These are phyloP conservation scores for Trichoplusia ni DNA, from an alignment of 1,140 invertebrate species.

Conservation along the genomic window DNA sequence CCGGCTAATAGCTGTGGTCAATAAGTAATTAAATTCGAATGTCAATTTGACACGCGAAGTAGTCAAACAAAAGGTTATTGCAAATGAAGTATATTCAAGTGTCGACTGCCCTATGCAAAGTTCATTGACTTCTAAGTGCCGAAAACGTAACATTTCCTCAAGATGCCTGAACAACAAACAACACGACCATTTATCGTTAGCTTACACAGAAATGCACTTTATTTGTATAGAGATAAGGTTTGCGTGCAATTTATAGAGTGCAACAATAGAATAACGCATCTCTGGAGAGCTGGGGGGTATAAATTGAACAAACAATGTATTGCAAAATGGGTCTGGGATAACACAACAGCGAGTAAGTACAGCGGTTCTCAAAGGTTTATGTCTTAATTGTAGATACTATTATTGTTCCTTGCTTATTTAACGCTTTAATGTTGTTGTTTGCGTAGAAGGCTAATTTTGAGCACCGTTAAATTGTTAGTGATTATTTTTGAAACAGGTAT, in stretches of 20 bases:
- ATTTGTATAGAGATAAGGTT: neutral
- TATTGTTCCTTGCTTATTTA: too few relatives aligned
- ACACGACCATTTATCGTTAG: constrained; percentile 6
- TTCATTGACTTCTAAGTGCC: constrained; percentile 35
- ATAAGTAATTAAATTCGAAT: too few relatives aligned
- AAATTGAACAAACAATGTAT: constrained; percentile 72
- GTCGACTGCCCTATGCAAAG: constrained; percentile 24
- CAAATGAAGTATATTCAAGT: neutral
- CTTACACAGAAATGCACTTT: neutral
- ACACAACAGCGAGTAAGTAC: constrained; percentile 22
- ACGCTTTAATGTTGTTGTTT: too few relatives aligned
- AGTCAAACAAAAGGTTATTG: constrained; percentile 12
- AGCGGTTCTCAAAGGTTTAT: constrained; percentile 48
- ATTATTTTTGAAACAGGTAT: too few relatives aligned
- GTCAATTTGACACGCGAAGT: too few relatives aligned
- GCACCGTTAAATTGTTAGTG: too few relatives aligned
- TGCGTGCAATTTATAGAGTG: neutral
- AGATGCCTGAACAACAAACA: constrained; percentile 31
- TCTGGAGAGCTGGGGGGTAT: constrained; percentile 51
- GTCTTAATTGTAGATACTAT: neutral
- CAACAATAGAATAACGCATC: constrained; percentile 37
- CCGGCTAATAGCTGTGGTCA: too few relatives aligned
- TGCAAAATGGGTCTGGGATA: constrained; percentile 60
- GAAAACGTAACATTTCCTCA: constrained; percentile 35
- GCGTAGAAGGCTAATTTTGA: too few relatives aligned